Conservation (phyloP, 2,113 vertebrate species). For the Calidris pygmaea region DNA sequence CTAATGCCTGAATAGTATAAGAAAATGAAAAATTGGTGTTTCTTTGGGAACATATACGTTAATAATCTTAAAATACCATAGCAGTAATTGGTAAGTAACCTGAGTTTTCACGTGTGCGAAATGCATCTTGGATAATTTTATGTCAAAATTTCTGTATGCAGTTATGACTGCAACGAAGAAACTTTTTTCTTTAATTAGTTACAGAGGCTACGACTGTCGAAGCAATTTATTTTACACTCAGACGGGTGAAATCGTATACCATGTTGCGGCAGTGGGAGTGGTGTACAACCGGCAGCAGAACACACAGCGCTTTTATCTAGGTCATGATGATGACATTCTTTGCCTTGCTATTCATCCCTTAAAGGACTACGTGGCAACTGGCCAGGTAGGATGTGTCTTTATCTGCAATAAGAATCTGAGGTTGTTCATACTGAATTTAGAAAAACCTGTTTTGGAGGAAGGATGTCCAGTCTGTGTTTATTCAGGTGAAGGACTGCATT, state of each 20-base stretch:
- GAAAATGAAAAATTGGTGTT: not conserved
- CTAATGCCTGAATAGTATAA: not conserved
- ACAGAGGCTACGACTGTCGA: slow-evolving; percentile 95
- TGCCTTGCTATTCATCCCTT: slow-evolving; percentile 94
- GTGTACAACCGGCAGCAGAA: slow-evolving; percentile 98
- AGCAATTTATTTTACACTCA: slow-evolving; percentile 99
- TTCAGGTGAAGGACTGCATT: not conserved
- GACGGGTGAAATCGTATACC: slow-evolving; percentile 97
- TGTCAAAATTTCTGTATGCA: not conserved
- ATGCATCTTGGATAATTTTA: not conserved
- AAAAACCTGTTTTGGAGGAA: not conserved
- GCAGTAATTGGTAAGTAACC: not conserved
- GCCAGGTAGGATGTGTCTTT: slow-evolving; percentile 82
- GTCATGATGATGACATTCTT: slow-evolving; percentile 95
- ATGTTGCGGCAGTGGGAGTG: slow-evolving; percentile 94
- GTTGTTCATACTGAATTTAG: not conserved
- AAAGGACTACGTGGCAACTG: slow-evolving; percentile 97
- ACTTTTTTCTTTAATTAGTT: slow-evolving; percentile 73
- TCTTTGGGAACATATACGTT: not conserved
- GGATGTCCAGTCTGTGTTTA: not conserved
- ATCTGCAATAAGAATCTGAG: not conserved
- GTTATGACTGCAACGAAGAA: not conserved
- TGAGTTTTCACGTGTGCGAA: not conserved
- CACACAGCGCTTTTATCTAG: slow-evolving; percentile 94
- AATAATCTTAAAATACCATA: not conserved